Conservation (phyloP, 2,888 invertebrate species). For the Phanerotoma sp. region DNA sequence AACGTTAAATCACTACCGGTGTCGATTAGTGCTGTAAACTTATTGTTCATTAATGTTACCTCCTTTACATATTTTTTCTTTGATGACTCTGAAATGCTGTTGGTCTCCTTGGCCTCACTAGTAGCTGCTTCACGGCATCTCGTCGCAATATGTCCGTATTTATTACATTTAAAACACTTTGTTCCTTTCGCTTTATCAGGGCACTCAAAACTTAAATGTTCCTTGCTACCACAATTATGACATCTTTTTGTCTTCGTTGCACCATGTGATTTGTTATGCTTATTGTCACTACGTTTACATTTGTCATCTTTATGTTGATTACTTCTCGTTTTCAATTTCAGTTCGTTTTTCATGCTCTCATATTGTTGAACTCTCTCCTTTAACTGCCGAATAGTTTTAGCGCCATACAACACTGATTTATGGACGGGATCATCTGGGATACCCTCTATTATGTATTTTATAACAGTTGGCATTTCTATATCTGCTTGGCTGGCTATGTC, state of each 20-base stretch:
- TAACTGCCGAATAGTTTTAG: not conserved
- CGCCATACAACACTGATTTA: not conserved
- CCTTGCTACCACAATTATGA: slow-evolving; percentile 9
- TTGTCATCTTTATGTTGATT: too few species aligned
- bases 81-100: not conserved
- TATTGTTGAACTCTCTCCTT: slow-evolving; percentile 3
- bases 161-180: too few species aligned
- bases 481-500: not conserved
- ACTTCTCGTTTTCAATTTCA: not conserved
- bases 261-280: too few species aligned
- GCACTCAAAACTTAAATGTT: slow-evolving; percentile 11
- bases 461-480: not conserved
- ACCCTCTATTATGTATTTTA: slow-evolving; percentile 6
- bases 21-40: slow-evolving; percentile 24
- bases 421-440: not conserved
- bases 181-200: slow-evolving; percentile 15
- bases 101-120: not conserved
- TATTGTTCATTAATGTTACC: slow-evolving; percentile 13
- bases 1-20: slow-evolving; percentile 27
- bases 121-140: too few species aligned
- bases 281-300: too few species aligned
- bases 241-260: slow-evolving; percentile 5
- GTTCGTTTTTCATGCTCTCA: slow-evolving; percentile 7
- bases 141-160: slow-evolving; percentile 14
- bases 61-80: slow-evolving; percentile 12